A percentile compares a stretch with the other conserved stretches of the same genome.
phyloP scores from a whole-genome alignment of 2,797 vertebrate genomes.

The Sarcophilus harrisii region DNA sequence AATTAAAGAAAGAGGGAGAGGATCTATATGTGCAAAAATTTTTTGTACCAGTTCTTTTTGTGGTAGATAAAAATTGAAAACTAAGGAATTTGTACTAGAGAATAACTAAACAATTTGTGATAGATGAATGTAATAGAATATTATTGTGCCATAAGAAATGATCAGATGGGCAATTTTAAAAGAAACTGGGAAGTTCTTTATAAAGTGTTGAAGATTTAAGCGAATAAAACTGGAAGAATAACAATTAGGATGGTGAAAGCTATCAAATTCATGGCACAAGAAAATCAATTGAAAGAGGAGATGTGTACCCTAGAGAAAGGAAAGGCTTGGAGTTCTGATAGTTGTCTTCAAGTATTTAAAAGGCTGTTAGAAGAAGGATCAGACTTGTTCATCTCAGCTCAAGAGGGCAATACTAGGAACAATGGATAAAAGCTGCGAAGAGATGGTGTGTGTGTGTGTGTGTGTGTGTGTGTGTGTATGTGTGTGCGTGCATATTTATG shows the following conservation, averaged over 20 bases:
- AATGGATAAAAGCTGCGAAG: background rate
- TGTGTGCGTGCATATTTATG: no score
- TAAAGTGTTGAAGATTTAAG: background rate
- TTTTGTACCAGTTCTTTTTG: background rate
- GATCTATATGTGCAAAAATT: background rate
- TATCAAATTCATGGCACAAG: background rate
- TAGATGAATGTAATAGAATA: background rate
- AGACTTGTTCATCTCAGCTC: background rate
- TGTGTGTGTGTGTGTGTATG: no score
- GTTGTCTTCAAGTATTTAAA: background rate
- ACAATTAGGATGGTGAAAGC: background rate
- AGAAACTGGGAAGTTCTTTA: background rate
- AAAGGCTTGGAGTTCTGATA: background rate
- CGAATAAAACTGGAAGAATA: background rate
- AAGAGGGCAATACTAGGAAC: background rate
- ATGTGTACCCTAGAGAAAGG: background rate
- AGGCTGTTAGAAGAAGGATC: background rate
- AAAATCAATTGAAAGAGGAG: background rate
- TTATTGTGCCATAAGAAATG: background rate
- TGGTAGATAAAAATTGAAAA: background rate
- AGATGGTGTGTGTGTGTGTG: no score
- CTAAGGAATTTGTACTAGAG: background rate
- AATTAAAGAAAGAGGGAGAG: background rate
- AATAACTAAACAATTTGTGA: background rate
- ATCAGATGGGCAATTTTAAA: background rate